These are phyloP conservation scores for Macrotus californicus DNA, from an alignment of 2,113 vertebrate genomes.

Conservation along the genomic window DNA sequence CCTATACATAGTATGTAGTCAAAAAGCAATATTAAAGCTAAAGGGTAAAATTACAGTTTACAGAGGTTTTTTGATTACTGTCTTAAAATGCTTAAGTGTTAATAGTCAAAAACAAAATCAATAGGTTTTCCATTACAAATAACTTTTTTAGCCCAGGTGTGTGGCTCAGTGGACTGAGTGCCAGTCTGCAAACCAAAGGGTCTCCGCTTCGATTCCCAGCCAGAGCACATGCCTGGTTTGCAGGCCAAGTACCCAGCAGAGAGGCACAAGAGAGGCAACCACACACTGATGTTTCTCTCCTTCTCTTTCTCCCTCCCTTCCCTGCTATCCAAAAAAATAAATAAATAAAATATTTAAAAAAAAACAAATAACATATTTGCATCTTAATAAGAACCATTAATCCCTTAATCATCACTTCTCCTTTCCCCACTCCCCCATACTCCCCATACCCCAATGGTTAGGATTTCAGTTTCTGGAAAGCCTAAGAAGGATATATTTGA, in stretches of 20 bases:
- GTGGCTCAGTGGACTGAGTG: too few species aligned
- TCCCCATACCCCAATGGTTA: background rate
- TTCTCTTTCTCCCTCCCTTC: too few species aligned
- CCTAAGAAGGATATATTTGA: background rate
- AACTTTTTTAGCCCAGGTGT: background rate
- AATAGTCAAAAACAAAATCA: conserved; percentile 47
- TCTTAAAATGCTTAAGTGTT: conserved; percentile 25
- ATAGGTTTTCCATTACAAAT: conserved; percentile 41
- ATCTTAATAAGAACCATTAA: conserved; percentile 44
- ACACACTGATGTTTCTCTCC: too few species aligned
- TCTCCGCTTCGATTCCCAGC: too few species aligned
- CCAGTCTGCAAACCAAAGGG: too few species aligned
- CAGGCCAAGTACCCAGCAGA: too few species aligned
- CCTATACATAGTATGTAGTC: background rate
- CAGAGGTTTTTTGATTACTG: conserved; percentile 7
- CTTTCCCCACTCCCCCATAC: background rate
- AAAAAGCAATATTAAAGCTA: background rate
- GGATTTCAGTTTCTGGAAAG: background rate
- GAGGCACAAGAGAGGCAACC: too few species aligned
- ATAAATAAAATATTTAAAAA: too few species aligned
- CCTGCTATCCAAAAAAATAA: too few species aligned
- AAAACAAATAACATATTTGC: conserved; percentile 37
- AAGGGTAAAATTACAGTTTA: conserved; percentile 10
- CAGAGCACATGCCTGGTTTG: too few species aligned
- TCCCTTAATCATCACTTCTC: conserved; percentile 9